Base-by-base conservation (phyloP, 2,113 vertebrate genomes). In the Chaetura pelagica region DNA sequence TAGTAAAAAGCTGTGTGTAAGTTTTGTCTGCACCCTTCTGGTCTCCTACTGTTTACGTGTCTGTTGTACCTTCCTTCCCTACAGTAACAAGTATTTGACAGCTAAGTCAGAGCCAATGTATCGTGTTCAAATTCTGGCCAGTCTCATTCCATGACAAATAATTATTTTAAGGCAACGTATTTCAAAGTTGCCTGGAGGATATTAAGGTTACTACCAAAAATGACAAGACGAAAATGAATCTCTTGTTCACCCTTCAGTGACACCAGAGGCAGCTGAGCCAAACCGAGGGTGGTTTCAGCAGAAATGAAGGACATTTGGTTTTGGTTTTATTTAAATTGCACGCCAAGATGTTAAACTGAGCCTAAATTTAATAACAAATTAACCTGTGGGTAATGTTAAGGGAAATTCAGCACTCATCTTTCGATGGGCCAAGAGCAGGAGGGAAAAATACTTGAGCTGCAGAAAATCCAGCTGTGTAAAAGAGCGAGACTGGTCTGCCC, bases 351-450 rank as follows among this genome's bases (percentile, higher is more conserved):
- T 96, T 97, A 87, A 94, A 96, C 93, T 95, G 84, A 84, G 91
- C 96, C 80, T 96, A 96, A 95, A 81, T 61, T 92, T 96, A 92
- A 97, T 91, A 97, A 94, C 81, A 96, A 94, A 95, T 95, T 96
- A 96, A 96, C 92, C 93, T 91, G 81, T 93, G 95, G 95, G 78
- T 91, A 93, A 87, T 57, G 76, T 83, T 95, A 88, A 91, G 83
- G 91, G 89, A 93, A 97, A 97, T 91, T 93, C 91, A 93, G 91
- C 88, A 90, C 92, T 96, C 95, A 91, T 94, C 89, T 96, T 95
- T 86, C 62, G 84, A 95, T 90, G 86, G 88, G 92, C 94, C 85
- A 93, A 88, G 61, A 94, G 75, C 76, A 93, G 74, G 85, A 93
- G 90, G 94, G 85, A 80, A 96, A 96, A 96, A 90, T 89, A 96